Evolutionary conservation across 2,888 invertebrate genomes (phyloP).

Genomic region (Geotrupes spiniger): DNA sequence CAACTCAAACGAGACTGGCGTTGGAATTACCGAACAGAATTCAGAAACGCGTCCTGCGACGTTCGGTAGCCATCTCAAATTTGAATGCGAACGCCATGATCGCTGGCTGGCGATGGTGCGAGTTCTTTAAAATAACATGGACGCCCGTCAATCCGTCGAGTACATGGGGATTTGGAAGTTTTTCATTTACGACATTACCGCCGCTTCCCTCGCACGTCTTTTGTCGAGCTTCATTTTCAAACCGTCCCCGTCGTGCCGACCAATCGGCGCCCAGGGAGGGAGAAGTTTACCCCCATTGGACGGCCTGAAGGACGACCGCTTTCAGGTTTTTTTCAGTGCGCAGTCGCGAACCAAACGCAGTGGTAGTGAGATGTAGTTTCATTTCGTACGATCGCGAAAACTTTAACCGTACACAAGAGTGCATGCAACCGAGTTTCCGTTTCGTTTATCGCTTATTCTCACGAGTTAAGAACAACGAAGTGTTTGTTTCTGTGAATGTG

Average conservation of each 20-base stretch:
- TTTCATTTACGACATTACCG: constrained; percentile 23
- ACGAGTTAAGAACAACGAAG: constrained; percentile 30
- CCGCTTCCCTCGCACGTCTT: constrained; percentile 21
- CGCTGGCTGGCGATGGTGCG: not conserved
- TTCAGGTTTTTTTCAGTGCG: constrained; percentile 34
- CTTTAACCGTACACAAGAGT: constrained; percentile 13
- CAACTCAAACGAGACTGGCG: not conserved
- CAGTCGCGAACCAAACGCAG: constrained; percentile 31
- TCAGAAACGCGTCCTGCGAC: not conserved
- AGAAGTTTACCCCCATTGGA: constrained; percentile 39
- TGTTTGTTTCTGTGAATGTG: constrained; percentile 51
- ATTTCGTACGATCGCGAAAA: constrained; percentile 24
- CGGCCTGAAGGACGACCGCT: constrained; percentile 44
- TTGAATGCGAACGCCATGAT: constrained; percentile 7
- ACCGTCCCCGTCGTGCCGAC: constrained; percentile 30
- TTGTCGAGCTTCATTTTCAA: constrained; percentile 36
- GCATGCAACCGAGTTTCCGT: constrained; percentile 48
- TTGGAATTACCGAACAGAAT: not conserved
- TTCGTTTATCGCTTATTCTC: constrained; percentile 43
- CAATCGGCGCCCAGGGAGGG: constrained; percentile 44
- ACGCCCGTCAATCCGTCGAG: constrained; percentile 38
- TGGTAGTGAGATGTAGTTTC: constrained; percentile 27
- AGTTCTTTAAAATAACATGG: constrained; percentile 42
- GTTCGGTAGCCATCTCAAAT: constrained; percentile 2
- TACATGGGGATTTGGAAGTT: constrained; percentile 31